Evolutionary conservation across 2,113 vertebrate species (phyloP).

Genomic region (Felis catus): DNA sequence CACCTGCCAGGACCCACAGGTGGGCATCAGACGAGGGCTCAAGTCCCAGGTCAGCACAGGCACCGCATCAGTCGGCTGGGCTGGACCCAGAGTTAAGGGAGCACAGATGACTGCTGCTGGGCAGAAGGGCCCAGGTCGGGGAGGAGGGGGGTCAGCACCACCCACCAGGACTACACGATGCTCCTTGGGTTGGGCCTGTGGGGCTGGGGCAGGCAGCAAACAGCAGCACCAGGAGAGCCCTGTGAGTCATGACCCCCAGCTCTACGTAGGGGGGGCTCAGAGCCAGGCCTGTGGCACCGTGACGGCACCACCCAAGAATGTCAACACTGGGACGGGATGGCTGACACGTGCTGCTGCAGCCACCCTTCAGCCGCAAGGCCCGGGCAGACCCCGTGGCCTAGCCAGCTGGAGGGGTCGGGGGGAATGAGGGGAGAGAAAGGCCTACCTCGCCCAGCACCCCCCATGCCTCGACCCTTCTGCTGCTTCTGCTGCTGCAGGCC

Average conservation of each 20-base stretch:
- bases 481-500: conserved; percentile 97
- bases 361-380: not conserved
- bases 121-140: not conserved
- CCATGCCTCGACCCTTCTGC: conserved; percentile 93
- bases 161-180: not conserved
- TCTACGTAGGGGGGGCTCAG: not conserved
- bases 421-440: not conserved
- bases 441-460: conserved; percentile 92
- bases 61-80: not conserved
- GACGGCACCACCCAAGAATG: not conserved
- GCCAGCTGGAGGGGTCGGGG: not conserved
- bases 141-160: not conserved
- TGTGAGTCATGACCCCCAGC: not conserved
- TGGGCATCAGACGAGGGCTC: rapidly evolving
- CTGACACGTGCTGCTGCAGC: not conserved
- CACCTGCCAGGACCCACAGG: not conserved
- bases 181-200: not conserved
- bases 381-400: not conserved
- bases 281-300: not conserved
- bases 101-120: not conserved
- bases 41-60: not conserved
- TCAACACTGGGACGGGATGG: not conserved
- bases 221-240: not conserved
- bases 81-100: not conserved
- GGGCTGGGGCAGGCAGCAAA: not conserved